These are phyloP conservation scores for Caenorhabditis sp. DNA, from an alignment of 2,888 invertebrate species.

Conservation along the genomic window DNA sequence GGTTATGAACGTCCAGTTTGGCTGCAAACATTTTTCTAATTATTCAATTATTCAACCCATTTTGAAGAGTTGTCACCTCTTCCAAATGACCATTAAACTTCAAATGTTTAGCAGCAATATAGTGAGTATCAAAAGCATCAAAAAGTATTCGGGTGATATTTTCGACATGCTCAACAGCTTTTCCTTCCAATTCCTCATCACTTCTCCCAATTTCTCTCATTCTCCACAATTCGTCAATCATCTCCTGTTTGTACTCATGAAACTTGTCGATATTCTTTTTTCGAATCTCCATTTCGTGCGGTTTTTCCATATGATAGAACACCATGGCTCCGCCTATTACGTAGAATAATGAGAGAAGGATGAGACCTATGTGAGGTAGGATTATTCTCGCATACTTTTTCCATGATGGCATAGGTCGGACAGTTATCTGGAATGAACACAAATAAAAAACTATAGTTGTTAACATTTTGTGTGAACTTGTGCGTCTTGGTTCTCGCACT, in stretches of 20 bases:
- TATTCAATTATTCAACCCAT: too few species aligned
- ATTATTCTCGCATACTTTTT: conserved; percentile 69
- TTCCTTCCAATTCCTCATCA: conserved; percentile 7
- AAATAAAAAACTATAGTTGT: too few species aligned
- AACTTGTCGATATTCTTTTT: conserved; percentile 53
- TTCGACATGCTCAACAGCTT: conserved; percentile 65
- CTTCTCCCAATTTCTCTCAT: conserved; percentile 20
- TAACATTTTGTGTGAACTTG: background rate
- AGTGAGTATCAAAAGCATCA: conserved; percentile 71
- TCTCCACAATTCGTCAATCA: conserved; percentile 63
- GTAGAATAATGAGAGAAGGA: conserved; percentile 67
- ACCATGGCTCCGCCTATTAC: conserved; percentile 67
- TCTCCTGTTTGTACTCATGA: conserved; percentile 49
- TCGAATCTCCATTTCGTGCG: conserved; percentile 65
- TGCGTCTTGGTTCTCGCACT: background rate
- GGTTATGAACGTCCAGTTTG: conserved; percentile 68
- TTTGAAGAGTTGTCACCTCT: too few species aligned
- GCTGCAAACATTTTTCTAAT: too few species aligned
- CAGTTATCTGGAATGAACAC: conserved; percentile 54
- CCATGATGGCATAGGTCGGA: conserved; percentile 64
- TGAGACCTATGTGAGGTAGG: conserved; percentile 69
- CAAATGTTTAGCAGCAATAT: conserved; percentile 62
- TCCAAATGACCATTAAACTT: conserved; percentile 41
- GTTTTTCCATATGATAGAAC: conserved; percentile 68
- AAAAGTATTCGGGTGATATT: conserved; percentile 68